Evolutionary conservation across 2,113 vertebrate genomes (phyloP).

Genomic region (Lophotis ruficrista): DNA sequence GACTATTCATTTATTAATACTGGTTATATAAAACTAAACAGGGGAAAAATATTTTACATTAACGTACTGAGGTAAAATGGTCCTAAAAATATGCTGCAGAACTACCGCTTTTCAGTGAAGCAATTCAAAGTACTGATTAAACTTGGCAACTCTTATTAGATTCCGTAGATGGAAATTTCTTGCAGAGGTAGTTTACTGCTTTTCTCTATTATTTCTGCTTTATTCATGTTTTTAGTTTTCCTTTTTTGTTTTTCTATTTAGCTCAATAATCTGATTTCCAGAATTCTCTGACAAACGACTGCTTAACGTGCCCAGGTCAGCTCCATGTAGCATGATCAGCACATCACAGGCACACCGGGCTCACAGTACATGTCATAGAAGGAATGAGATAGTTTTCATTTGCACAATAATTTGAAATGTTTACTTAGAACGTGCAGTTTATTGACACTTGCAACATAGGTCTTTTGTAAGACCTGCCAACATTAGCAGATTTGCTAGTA

Average conservation of each 20-base stretch:
- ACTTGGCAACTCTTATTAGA: neutral
- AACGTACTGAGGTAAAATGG: neutral
- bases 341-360: neutral
- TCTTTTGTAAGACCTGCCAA: neutral
- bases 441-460: neutral
- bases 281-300: neutral
- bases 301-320: neutral
- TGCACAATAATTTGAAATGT: neutral
- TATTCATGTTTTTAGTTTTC: neutral
- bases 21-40: neutral
- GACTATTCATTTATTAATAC: conserved; percentile 29
- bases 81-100: neutral
- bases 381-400: neutral
- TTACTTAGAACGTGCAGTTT: neutral
- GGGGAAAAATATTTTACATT: neutral
- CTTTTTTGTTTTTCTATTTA: neutral
- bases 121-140: neutral
- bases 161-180: neutral
- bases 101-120: neutral
- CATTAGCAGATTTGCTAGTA: neutral
- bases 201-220: neutral
- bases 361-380: neutral
- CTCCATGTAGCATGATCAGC: neutral
- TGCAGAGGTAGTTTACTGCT: neutral
- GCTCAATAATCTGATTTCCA: neutral